Percentiles rank a stretch among this genome's conserved stretches.
Conservation (phyloP, 2,888 invertebrate genomes). For the Belgica antarctica region DNA sequence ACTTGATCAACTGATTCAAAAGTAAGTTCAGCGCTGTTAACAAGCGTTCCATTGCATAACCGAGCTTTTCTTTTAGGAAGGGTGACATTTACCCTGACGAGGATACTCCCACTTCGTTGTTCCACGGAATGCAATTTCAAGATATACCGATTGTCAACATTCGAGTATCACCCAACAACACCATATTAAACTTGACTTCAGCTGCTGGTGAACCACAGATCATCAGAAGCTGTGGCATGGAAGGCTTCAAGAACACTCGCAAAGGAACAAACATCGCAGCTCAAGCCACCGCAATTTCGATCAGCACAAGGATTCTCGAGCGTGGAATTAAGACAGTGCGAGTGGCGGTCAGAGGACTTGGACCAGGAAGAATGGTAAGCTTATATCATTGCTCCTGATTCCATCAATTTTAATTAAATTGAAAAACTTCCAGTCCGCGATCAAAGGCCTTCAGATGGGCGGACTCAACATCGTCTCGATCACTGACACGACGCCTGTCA, state of each 20-base stretch:
- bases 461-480: constrained; percentile 87
- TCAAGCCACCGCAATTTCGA: constrained; percentile 83
- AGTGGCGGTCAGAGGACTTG: constrained; percentile 77
- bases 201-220: constrained; percentile 60
- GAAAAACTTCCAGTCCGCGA: constrained; percentile 75
- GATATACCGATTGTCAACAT: constrained; percentile 82
- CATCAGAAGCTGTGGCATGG: constrained; percentile 76
- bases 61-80: constrained; percentile 58
- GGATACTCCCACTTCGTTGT: constrained; percentile 68
- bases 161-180: constrained; percentile 82
- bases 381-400: background rate
- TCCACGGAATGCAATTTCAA: constrained; percentile 73
- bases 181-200: constrained; percentile 75
- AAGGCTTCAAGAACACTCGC: constrained; percentile 91
- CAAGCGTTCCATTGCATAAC: background rate
- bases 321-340: constrained; percentile 73
- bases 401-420: constrained; percentile 52
- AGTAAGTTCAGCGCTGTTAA: constrained; percentile 49
- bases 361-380: constrained; percentile 85
- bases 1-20: constrained; percentile 64
- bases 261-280: constrained; percentile 97
- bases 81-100: constrained; percentile 69
- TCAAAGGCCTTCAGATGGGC: constrained; percentile 91
- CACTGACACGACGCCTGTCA: constrained; percentile 85
- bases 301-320: constrained; percentile 68